Conservation (phyloP, 2,113 vertebrate species). For the Elgaria multicarinata region DNA sequence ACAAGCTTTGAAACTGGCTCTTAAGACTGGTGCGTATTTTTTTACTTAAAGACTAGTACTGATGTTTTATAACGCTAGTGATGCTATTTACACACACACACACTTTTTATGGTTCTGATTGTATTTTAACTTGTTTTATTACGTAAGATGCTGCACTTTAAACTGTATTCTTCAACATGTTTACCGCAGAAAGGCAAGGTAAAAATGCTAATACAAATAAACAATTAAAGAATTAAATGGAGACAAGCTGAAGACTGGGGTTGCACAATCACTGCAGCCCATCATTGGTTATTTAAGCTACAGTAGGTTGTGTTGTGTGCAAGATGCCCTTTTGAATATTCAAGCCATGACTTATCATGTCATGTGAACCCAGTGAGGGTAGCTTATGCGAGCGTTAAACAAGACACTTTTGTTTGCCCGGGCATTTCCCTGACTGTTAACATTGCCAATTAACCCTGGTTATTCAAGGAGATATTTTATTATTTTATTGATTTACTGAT, state of each 20-base stretch:
- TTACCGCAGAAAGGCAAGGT: not conserved
- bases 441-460: too few relatives aligned
- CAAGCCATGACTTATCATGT: too few relatives aligned
- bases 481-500: too few relatives aligned
- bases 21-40: not conserved
- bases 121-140: not conserved
- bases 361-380: too few relatives aligned
- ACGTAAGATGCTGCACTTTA: not conserved
- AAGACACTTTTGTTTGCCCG: too few relatives aligned
- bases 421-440: too few relatives aligned
- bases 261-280: too few relatives aligned
- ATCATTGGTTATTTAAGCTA: too few relatives aligned
- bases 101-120: not conserved
- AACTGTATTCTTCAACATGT: not conserved
- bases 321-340: too few relatives aligned
- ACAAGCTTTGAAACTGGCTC: not conserved
- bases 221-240: not conserved
- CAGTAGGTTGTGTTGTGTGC: too few relatives aligned
- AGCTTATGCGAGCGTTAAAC: too few relatives aligned
- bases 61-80: not conserved
- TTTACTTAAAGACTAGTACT: not conserved
- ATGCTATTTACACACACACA: not conserved
- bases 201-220: not conserved
- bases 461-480: too few relatives aligned
- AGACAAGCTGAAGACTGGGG: not conserved